Base-by-base conservation (phyloP, 2,113 vertebrate species). In the Perca schrenkii region DNA sequence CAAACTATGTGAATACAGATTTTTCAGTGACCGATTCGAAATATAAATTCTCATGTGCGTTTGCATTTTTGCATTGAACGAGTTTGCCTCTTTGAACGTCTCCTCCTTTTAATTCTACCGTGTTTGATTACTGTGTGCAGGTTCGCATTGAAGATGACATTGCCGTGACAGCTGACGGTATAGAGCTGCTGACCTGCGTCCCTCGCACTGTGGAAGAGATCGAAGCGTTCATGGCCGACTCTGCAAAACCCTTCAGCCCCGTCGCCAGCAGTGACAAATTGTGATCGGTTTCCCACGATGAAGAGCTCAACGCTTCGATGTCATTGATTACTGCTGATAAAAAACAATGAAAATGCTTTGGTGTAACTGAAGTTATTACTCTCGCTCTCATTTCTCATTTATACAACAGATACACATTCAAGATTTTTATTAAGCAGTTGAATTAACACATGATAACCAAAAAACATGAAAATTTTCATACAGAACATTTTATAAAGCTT, bases 91-190 rank as follows among this genome's bases (percentile, higher is more conserved):
- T 21, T 17, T 47, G 11, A 47, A 34, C 0, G 14, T 71, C 11
- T 65, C 25, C 36, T 13, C 12, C 8, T 6, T 63, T 40, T 46
- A 8, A 28, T 14, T 68, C 19, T 3, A 4, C 22, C 1, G 3
- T 67, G 57, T 68, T 21, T 75, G 47, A 58, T 28, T 3, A 0
- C 43, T 80, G 43, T 60, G 16, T 67, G 8, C 93, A 99, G 98
- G 98, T 99, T 74, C 97, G 98, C 3, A 98, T 99, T 2, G 98
- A 99, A 87, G 98, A 99, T 0, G 95, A 99, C 77, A 95, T 99
- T 0, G 97, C 86, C 0, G 98, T 99, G 91, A 98, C 97, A 0
- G 92, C 95, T 6, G 82, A 25, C 0, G 97, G 98, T 0, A 86
- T 97, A 52, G 98, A 99, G 93, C 94, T 99, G 93, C 95, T 99